Base-by-base conservation (phyloP, 2,888 invertebrate species). In the Ormyrus pomaceus region DNA sequence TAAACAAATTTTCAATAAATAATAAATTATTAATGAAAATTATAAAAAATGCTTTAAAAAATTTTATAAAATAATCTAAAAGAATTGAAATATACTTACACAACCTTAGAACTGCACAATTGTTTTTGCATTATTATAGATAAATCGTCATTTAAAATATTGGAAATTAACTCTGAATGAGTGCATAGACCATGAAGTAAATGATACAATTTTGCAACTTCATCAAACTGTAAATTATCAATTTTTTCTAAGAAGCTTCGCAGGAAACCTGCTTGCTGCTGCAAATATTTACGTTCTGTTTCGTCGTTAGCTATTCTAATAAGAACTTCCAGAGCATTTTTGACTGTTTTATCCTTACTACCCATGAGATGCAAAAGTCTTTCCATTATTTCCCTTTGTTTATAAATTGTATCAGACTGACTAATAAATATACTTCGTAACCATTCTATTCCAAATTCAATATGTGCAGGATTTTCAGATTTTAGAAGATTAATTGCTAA, bases 51-150 rank as follows among this genome's bases (percentile, higher is more conserved):
- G 34, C 3, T 34, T 34, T 3, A 34, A 34, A 34, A 34, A 34
- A 34, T 34, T 34, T 34, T 34, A 34, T 34, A 34, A 34, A 34
- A 34, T 34, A 34, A 2, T 34, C 3, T 34, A 34, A 4, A 34
- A 34, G 34, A 34, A 34, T 34, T 34, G 34, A 34, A 34, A 45
- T 62, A 19, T 53, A 84, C 90, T 88, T 88, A 92, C 90, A 91
- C 89, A 34, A 93, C 92, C 83, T 93, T 93, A 4, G 93, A 93
- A 87, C 93, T 94, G 3, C 95, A 93, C 56, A 97, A 91, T 89
- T 97, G 96, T 89, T 98, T 98, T 84, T 95, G 93, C n/a, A 97
- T 93, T 19, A 97, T 91, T 92, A 97, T 97, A 87, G 95, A 94
- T 72, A 98, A 93, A 87, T 97, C 96, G 91, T 96, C 95, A 89